Percentiles rank a stretch among this genome's conserved stretches.
phyloP scores from a whole-genome alignment of 2,797 vertebrate genomes.

The Acanthiza pusilla region DNA sequence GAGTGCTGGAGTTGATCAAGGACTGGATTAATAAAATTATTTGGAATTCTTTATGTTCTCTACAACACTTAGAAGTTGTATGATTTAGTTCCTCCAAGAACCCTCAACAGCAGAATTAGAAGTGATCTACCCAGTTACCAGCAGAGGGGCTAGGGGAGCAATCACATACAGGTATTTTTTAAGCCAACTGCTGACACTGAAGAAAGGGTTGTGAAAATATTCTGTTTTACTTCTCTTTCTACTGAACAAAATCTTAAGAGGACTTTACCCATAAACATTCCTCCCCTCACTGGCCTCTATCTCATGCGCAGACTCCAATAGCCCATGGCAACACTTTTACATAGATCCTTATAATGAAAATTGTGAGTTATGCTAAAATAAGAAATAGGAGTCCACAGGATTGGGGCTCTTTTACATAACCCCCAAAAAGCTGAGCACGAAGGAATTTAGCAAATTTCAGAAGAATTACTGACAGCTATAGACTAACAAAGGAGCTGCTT shows the following conservation, averaged over 20 bases:
- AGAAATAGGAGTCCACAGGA: neutral
- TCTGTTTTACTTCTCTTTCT: neutral
- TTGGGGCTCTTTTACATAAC: fast-evolving
- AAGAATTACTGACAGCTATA: neutral
- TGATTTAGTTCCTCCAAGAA: neutral
- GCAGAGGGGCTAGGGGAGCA: neutral
- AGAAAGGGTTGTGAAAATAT: neutral
- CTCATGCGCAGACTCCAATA: neutral
- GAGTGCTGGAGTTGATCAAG: neutral
- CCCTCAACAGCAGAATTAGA: neutral
- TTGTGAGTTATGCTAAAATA: neutral
- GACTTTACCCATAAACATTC: neutral
- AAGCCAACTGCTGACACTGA: neutral
- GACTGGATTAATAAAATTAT: neutral
- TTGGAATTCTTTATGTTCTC: neutral
- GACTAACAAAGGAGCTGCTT: neutral
- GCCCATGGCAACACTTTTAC: neutral
- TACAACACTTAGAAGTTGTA: neutral
- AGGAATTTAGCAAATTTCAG: neutral
- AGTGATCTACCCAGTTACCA: neutral
- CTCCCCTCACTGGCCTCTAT: neutral
- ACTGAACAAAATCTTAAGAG: neutral
- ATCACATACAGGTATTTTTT: neutral
- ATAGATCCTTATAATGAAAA: neutral
- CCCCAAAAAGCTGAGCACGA: neutral